Evolutionary conservation across 2,797 vertebrate species (phyloP).

Genomic region (Girardinus metallicus): DNA sequence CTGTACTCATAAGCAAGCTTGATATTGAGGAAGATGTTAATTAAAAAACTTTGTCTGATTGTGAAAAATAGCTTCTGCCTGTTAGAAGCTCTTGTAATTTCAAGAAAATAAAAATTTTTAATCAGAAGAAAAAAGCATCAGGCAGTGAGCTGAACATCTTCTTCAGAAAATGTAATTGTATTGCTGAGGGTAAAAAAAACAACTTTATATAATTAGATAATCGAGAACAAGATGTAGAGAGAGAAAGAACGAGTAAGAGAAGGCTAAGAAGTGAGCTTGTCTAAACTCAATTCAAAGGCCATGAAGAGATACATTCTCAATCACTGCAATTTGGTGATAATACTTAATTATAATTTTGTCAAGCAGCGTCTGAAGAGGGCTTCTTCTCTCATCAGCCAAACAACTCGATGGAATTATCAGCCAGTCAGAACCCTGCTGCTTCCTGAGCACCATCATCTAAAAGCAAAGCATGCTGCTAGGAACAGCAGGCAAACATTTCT

Average conservation of each 20-base stretch:
- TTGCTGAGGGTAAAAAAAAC: constrained; percentile 24
- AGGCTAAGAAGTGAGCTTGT: constrained; percentile 44
- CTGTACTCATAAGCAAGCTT: not conserved
- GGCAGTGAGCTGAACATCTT: constrained; percentile 22
- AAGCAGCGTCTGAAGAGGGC: constrained; percentile 60
- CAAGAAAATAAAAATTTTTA: constrained; percentile 31
- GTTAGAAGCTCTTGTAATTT: not conserved
- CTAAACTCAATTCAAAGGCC: constrained; percentile 60
- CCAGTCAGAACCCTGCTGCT: constrained; percentile 50
- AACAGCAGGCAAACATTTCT: constrained; percentile 33
- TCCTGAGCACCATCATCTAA: constrained; percentile 42
- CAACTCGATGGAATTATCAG: constrained; percentile 51
- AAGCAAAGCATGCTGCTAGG: constrained; percentile 32
- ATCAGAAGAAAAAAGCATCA: constrained; percentile 23
- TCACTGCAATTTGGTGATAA: constrained; percentile 72
- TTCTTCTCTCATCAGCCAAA: constrained; percentile 47
- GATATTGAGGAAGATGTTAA: not conserved
- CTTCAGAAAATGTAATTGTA: constrained; percentile 6
- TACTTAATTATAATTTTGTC: constrained; percentile 71
- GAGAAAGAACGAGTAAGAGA: constrained; percentile 1
- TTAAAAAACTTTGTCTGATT: not conserved
- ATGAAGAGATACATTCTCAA: constrained; percentile 64
- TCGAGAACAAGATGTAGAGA: constrained; percentile 7
- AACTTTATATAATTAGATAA: constrained; percentile 38
- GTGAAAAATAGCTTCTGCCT: constrained; percentile 20